Evolutionary conservation across 2,888 invertebrate genomes (phyloP), one percentile per base, ranked within the genome.

Genomic region (Lampropteryx suffumata): DNA sequence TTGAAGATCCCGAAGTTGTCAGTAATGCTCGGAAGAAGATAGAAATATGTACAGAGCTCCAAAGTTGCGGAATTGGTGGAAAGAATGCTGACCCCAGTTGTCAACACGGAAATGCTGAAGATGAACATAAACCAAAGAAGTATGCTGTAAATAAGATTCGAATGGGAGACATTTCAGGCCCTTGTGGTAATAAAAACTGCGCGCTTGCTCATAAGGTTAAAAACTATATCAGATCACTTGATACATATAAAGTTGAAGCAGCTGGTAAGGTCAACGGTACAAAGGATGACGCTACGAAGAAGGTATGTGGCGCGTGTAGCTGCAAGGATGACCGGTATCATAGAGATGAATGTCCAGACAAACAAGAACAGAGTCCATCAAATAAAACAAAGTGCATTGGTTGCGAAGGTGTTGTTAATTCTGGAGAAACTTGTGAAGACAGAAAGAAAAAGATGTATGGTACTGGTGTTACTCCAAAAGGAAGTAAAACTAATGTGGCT

Each of bases 131-230:
- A 24, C 72, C 73, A 55, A 82, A 78, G 59, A 67, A 63, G 41
- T 81, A 85, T 66, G 63, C 80, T 10, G 79, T 85, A 13, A 73
- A 82, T 44, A 85, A 85, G 57, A 81, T 90, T 39, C 79, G 78
- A 60, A 90, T 90, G 88, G 89, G 90, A 46, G 89, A 90, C 56
- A 90, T 90, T 27, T 73, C 67, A 30, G 90, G 90, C 3, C 89
- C 90, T 1, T 90, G 90, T 65, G 90, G 90, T 36, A 90, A 90
- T 63, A 46, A 73, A 17, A 88, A 84, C 42, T 90, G 90, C 62
- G 65, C 76, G 29, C 65, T 90, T 55, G 88, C 89, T 29, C 87
- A 87, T 59, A 90, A 84, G 71, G 82, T 90, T 1, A 84, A 67
- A 62, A 75, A 64, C 7, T 90, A 89, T 50, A 80, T 90, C 39